Evolutionary conservation across 2,113 vertebrate species (phyloP), one percentile per base, ranked within the genome.

Genomic region (Bubo bubo): DNA sequence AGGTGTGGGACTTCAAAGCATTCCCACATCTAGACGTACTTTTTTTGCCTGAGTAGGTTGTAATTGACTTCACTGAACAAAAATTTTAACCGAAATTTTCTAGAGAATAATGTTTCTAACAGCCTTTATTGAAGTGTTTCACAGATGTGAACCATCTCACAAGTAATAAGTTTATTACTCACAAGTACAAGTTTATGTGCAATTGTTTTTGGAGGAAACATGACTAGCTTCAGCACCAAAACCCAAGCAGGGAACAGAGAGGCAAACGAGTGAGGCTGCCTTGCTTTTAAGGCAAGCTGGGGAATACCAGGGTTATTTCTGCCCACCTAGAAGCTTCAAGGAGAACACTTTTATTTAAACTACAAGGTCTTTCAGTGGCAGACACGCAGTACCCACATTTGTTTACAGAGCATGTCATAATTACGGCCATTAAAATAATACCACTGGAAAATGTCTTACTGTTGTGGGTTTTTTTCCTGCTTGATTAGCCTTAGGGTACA

Each of bases 301-400:
- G 41, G 34, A 79, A 17, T 70, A 76, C 15, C 1, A 0, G 27
- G 8, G 2, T 16, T 50, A 23, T 66, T 90, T 58, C 24, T 76
- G 35, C 55, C 53, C 47, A n/a, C 18, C 9, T 62, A 53, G 39
- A 75, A 89, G 10, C 66, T 64, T 55, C 49, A 56, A 41, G 74
- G 22, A 66, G 45, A 68, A 23, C 9, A 5, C 23, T 70, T 68
- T 27, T 58, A 22, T 74, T 83, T 53, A 64, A 32, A 71, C 15
- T 75, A 35, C 1, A 6, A 45, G 11, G n/a, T 35, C 77, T 76
- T 94, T 53, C 2, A 1, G 62, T 27, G 32, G 11, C 23, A 56
- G 80, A 53, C 8, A 1, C 0, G 0, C 27, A 43, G 24, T 53
- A 56, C 62, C 62, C 53, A 49, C 10, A 0, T 50, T 27, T 56